Percentiles rank a stretch among this genome's conserved stretches.
Conservation (phyloP, 1,140 invertebrate species). For the Agrilus planipennis region DNA sequence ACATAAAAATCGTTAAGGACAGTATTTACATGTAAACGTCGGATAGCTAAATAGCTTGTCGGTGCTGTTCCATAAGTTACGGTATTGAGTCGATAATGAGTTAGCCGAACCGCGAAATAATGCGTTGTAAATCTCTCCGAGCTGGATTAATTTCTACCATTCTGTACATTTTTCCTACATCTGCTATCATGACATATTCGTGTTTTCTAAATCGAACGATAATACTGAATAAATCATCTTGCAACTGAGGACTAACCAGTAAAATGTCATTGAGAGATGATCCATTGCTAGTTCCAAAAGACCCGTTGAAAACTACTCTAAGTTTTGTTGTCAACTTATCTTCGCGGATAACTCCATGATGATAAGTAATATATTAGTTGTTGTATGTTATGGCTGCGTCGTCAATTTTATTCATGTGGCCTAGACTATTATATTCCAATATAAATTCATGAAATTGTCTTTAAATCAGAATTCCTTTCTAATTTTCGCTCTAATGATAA, state of each 20-base stretch:
- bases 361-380: conserved; percentile 13
- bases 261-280: conserved; percentile 9
- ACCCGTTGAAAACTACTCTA: conserved; percentile 15
- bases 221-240: conserved; percentile 23
- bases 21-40: conserved; percentile 10
- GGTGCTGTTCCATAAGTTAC: conserved; percentile 20
- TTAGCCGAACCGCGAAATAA: conserved; percentile 28
- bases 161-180: conserved; percentile 16
- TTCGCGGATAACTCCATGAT: conserved; percentile 14
- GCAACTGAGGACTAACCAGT: conserved; percentile 27
- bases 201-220: conserved; percentile 26
- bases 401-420: conserved; percentile 1
- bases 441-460: conserved; percentile 2
- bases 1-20: conserved; percentile 19
- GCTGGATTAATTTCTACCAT: conserved; percentile 8
- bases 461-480: not conserved
- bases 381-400: too few relatives aligned
- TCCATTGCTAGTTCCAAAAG: conserved; percentile 2
- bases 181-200: conserved; percentile 6
- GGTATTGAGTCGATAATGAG: conserved; percentile 23
- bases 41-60: conserved; percentile 19
- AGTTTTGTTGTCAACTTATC: conserved; percentile 13
- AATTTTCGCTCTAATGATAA: conserved; percentile 7
- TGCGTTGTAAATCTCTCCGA: conserved; percentile 27
- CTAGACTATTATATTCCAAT: not conserved